Evolutionary conservation across 2,888 invertebrate species (phyloP).

Genomic region (Pandemis corylana): DNA sequence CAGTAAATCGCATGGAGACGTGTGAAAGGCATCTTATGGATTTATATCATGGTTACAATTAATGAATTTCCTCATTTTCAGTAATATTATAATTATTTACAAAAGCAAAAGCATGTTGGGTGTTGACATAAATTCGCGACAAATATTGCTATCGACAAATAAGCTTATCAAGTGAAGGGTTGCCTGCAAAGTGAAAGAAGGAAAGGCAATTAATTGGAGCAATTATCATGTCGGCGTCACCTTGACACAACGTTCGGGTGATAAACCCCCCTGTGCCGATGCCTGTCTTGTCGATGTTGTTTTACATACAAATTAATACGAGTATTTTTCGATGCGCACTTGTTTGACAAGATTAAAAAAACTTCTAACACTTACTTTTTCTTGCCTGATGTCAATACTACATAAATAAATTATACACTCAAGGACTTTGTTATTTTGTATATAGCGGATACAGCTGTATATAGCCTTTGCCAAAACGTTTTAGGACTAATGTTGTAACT

Average conservation of each 20-base stretch:
- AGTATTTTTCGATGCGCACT: neutral
- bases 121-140: neutral
- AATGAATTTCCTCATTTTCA: neutral
- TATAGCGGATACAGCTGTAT: no score
- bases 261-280: neutral
- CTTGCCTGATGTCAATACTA: neutral
- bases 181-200: slow-evolving; percentile 51
- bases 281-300: neutral
- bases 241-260: slow-evolving; percentile 54
- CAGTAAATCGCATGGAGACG: slow-evolving; percentile 3
- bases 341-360: neutral
- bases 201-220: slow-evolving; percentile 64
- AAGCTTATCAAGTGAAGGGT: slow-evolving; percentile 56
- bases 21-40: neutral
- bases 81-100: neutral
- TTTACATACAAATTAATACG: neutral
- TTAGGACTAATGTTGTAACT: no score
- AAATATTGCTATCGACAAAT: slow-evolving; percentile 46
- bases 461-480: no score
- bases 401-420: no score
- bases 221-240: slow-evolving; percentile 68
- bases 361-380: neutral
- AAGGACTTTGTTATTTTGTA: no score
- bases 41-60: neutral
- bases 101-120: neutral